These are phyloP conservation scores for Chelonus insularis DNA, from an alignment of 1,140 invertebrate genomes.

Conservation along the genomic window DNA sequence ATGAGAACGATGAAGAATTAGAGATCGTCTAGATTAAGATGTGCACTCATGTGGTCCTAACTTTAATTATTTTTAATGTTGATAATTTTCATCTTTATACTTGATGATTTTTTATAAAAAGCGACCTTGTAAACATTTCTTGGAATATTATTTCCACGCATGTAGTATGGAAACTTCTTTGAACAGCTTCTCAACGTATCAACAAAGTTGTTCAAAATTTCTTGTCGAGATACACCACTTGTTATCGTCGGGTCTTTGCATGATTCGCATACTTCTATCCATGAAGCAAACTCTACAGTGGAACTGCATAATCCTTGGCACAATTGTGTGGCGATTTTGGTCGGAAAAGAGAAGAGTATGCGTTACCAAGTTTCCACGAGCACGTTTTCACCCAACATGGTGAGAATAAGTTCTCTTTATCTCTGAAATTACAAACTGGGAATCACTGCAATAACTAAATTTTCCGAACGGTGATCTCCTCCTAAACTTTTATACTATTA, in stretches of 20 bases:
- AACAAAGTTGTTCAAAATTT: too few relatives aligned
- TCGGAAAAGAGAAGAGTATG: not conserved
- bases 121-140: too few relatives aligned
- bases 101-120: too few relatives aligned
- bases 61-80: too few relatives aligned
- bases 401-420: constrained; percentile 25
- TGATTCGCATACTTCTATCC: constrained; percentile 8
- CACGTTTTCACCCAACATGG: constrained; percentile 22
- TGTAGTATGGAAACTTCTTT: not conserved
- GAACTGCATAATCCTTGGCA: constrained; percentile 13
- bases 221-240: not conserved
- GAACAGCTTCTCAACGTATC: not conserved
- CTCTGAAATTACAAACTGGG: constrained; percentile 23
- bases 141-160: too few relatives aligned
- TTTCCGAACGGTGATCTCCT: not conserved
- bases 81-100: too few relatives aligned
- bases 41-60: too few relatives aligned
- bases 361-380: constrained; percentile 18
- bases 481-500: not conserved
- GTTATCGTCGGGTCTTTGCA: not conserved
- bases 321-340: constrained; percentile 23
- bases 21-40: too few relatives aligned
- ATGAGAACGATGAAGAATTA: too few relatives aligned
- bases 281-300: constrained; percentile 8
- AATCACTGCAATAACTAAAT: constrained; percentile 26